phyloP scores from a whole-genome alignment of 2,888 invertebrate genomes.

The Polymixis lichenea region DNA sequence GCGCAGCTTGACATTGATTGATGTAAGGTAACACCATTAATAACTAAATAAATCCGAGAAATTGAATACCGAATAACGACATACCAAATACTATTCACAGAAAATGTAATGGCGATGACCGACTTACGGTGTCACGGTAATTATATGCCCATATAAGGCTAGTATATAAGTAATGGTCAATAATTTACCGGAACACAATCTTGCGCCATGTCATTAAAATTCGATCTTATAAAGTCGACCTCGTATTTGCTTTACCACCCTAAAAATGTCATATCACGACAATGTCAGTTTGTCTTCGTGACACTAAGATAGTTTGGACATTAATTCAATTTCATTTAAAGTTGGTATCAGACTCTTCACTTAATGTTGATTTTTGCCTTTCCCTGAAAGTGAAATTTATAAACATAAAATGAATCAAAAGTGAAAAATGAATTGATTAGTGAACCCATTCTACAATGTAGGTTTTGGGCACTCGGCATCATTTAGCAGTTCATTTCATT shows the following conservation, averaged over 20 bases:
- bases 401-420: too few relatives aligned
- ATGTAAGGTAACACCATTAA: background rate
- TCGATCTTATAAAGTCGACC: background rate
- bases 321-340: too few relatives aligned
- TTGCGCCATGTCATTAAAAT: conserved; percentile 29
- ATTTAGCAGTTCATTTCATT: too few relatives aligned
- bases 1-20: background rate
- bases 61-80: background rate
- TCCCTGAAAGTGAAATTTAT: too few relatives aligned
- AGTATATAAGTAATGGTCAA: conserved; percentile 7
- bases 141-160: conserved; percentile 14
- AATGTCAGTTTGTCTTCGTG: background rate
- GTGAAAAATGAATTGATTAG: too few relatives aligned
- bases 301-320: background rate
- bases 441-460: too few relatives aligned
- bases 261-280: background rate
- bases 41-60: background rate
- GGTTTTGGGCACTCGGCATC: too few relatives aligned
- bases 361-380: too few relatives aligned
- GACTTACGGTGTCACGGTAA: conserved; percentile 14
- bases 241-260: background rate
- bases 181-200: conserved; percentile 43
- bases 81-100: conserved; percentile 3
- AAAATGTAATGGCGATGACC: conserved; percentile 1
- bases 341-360: too few relatives aligned